These are phyloP conservation scores for Lacanobia oleracea DNA, from an alignment of 2,888 invertebrate genomes.

Conservation along the genomic window DNA sequence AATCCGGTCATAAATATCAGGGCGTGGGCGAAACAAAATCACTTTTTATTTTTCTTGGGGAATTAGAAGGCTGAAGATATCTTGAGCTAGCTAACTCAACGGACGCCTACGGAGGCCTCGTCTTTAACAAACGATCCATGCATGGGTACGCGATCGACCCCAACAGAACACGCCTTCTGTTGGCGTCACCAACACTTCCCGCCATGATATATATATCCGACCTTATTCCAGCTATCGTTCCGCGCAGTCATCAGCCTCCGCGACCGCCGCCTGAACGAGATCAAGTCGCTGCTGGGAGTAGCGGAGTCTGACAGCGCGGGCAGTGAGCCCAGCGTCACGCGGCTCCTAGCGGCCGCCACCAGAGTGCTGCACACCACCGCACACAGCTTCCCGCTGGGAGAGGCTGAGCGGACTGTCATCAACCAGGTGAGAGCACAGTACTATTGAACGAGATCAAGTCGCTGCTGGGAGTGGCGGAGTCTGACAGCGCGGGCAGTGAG, in stretches of 20 bases:
- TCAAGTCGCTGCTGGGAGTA: conserved; percentile 92
- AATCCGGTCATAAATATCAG: neutral
- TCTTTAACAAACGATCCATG: too few relatives aligned
- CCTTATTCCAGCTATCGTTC: conserved; percentile 80
- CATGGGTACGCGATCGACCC: too few relatives aligned
- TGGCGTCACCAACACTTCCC: too few relatives aligned
- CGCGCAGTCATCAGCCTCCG: conserved; percentile 91
- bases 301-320: conserved; percentile 76
- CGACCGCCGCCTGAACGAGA: conserved; percentile 93
- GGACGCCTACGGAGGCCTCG: too few relatives aligned
- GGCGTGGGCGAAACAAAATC: too few relatives aligned
- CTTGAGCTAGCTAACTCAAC: too few relatives aligned
- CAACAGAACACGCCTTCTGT: too few relatives aligned
- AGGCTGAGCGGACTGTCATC: conserved; percentile 92
- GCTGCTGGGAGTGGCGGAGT: conserved; percentile 88
- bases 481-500: conserved; percentile 74
- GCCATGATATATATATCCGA: too few relatives aligned
- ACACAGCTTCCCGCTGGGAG: conserved; percentile 93
- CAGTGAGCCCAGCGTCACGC: conserved; percentile 80
- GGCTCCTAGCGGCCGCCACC: conserved; percentile 91
- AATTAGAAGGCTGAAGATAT: too few relatives aligned
- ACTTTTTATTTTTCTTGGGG: too few relatives aligned
- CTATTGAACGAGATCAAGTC: conserved; percentile 92
- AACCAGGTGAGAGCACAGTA: conserved; percentile 83
- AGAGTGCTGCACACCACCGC: conserved; percentile 93